These are phyloP conservation scores for Parapsyche elsis DNA, from an alignment of 1,140 invertebrate genomes.

Conservation along the genomic window DNA sequence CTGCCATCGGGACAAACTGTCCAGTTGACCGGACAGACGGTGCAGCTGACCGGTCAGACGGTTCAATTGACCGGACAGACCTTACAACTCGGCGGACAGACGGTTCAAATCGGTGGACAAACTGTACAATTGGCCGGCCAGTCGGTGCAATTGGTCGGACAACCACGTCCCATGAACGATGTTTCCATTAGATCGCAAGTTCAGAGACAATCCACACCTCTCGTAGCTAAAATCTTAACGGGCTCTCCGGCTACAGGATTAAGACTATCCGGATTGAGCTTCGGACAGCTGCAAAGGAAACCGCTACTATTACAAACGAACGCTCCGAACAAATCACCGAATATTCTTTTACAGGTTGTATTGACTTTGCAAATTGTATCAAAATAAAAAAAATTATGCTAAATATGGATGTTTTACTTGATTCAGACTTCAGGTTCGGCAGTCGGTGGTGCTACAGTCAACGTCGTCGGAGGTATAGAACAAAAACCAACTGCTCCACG, in stretches of 20 bases:
- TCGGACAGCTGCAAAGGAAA: slow-evolving; percentile 51
- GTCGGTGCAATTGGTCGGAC: slow-evolving; percentile 62
- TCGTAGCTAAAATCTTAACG: slow-evolving; percentile 53
- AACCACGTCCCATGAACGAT: slow-evolving; percentile 57
- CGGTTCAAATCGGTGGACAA: slow-evolving; percentile 67
- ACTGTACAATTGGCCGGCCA: slow-evolving; percentile 68
- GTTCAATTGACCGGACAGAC: slow-evolving; percentile 51
- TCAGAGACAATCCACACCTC: slow-evolving; percentile 44
- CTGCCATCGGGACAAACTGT: slow-evolving; percentile 52
- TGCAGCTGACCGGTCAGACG: slow-evolving; percentile 51
- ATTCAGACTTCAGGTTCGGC: slow-evolving; percentile 38
- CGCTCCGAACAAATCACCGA: slow-evolving; percentile 29
- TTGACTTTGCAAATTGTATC: not conserved
- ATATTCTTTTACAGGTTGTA: slow-evolving; percentile 49
- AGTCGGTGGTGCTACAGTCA: not conserved
- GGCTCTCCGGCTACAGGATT: slow-evolving; percentile 39
- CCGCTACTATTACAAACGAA: slow-evolving; percentile 47
- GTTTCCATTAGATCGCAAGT: slow-evolving; percentile 45
- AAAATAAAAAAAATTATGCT: too few relatives aligned
- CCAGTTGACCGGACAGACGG: slow-evolving; percentile 49
- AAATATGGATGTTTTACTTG: too few relatives aligned
- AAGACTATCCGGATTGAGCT: slow-evolving; percentile 42
- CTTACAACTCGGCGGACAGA: slow-evolving; percentile 49
- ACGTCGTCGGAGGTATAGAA: not conserved
- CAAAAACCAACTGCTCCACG: slow-evolving; percentile 23